phyloP scores from a whole-genome alignment of 2,888 invertebrate genomes.

The Philopedon plagiatum region DNA sequence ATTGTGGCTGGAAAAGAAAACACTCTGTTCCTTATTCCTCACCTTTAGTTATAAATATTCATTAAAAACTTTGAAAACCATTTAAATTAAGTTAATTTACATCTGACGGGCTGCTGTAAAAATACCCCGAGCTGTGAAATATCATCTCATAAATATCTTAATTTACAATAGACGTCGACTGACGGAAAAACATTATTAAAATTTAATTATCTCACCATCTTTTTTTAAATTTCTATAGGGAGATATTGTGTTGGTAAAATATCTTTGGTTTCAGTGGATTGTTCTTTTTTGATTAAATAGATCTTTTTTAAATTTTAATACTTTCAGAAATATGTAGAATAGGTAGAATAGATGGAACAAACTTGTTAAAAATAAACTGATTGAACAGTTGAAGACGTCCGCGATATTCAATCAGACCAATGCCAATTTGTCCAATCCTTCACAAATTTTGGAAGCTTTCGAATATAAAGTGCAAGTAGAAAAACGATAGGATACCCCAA shows the following conservation, averaged over 20 bases:
- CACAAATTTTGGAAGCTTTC: too few species aligned
- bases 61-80: slow-evolving; percentile 35
- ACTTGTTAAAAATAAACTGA: too few species aligned
- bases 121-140: slow-evolving; percentile 19
- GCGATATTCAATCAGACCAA: too few species aligned
- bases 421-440: too few species aligned
- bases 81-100: slow-evolving; percentile 38
- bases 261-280: too few species aligned
- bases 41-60: slow-evolving; percentile 38
- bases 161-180: slow-evolving; percentile 24
- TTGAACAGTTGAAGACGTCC: too few species aligned
- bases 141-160: slow-evolving; percentile 36
- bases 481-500: too few species aligned
- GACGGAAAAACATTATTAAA: slow-evolving; percentile 12
- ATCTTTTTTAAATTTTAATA: too few species aligned
- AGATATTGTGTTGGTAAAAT: background rate
- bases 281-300: too few species aligned
- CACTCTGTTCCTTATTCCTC: slow-evolving; percentile 14
- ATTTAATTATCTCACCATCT: background rate
- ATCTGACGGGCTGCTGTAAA: slow-evolving; percentile 30
- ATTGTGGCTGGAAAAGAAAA: slow-evolving; percentile 20
- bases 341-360: too few species aligned
- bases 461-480: too few species aligned
- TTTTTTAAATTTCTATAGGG: background rate
- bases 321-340: too few species aligned